Evolutionary conservation across 2,797 vertebrate species (phyloP), one percentile per base, ranked within the genome.

Genomic region (Acipenser ruthenus): DNA sequence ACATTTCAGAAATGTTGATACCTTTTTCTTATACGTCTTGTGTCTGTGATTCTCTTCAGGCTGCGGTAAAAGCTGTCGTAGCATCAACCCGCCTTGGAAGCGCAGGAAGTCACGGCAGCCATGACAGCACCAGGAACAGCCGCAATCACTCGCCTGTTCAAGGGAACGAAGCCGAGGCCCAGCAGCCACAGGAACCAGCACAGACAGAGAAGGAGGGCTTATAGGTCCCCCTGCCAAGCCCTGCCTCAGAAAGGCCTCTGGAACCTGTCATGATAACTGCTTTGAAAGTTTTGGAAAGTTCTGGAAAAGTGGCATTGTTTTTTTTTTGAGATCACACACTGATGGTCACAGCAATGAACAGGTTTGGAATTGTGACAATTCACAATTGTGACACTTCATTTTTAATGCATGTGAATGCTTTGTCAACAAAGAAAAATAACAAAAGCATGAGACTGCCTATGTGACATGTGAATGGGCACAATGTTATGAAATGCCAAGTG

Each of bases 61-160:
- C 91, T 47, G 91, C 90, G 1, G 92, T 94, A 65, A 93, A 94
- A 83, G 93, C 91, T 0, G 92, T 93, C 67, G 93, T 94, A 75
- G 93, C 93, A 15, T 93, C 92, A 8, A 87, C 90, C 0, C 88
- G 90, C 2, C 76, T 94, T 1, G 92, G 92, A 68, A 92, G 90
- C 0, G 88, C 90, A 64, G 76, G 91, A 37, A 69, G 85, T 67
- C 91, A 93, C 50, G 72, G 84, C 4, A 1, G 65, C 70, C 83
- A 87, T 0, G 88, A 92, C 0, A 74, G 75, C 78, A 86, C 78
- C 77, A 92, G 86, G 74, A 50, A 73, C 12, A 76, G 78, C 68
- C 76, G 49, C 60, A 82, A 81, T 12, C 71, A 76, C 0, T 81
- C 81, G 50, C 71, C 84, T 0, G 1, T 66, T 66, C 75, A 76